Base-by-base conservation (phyloP, 1,140 invertebrate species). In the Acyrthosiphon pisum region DNA sequence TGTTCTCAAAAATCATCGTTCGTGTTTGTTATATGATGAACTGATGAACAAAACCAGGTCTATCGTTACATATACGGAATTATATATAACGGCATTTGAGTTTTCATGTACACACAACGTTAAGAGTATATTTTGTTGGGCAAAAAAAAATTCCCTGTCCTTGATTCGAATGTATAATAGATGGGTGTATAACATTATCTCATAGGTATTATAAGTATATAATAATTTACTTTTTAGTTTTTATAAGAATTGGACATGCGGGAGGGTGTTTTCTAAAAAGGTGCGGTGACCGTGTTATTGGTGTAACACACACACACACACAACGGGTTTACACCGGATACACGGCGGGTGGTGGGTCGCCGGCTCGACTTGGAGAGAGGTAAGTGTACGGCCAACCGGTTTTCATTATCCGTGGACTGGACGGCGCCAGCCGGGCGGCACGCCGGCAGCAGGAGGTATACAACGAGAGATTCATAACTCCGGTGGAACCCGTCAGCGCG, bases 301-400 rank as follows among this genome's bases (percentile, higher is more conserved):
- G 44, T 48, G 90, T 76, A n/a, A 23, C 35, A 23, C 53, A 90
- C 44, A 14, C 37, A 90, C 56, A 30, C 6, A 48, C n/a, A 86
- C 91, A 93, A 86, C 91, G 91, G 91, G 91, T 93, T 93, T 93
- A 83, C 48, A 93, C 91, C 91, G 91, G 81, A 93, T 93, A 93
- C 91, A 26, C 14, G 81, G 37, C 48, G 68, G 26, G 68, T 30
- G 44, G 90, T 68, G 41, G 37, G 26, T 91, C 35, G n/a, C 60
- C 0, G 30, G 41, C 23, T 6, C 11, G 46, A 37, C 23, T 37
- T 8, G 76, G 44, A 23, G 90, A 50, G 90, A 93, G 50, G 91
- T 84, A 91, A 76, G 81, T 22, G 26, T 50, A 37, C 46, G 48
- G 35, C 50, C 91, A 93, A 93, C 91, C 91, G 91, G 91, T 93